Evolutionary conservation across 2,113 vertebrate genomes (phyloP).

Genomic region (Ophthalmolycus amberensis): DNA sequence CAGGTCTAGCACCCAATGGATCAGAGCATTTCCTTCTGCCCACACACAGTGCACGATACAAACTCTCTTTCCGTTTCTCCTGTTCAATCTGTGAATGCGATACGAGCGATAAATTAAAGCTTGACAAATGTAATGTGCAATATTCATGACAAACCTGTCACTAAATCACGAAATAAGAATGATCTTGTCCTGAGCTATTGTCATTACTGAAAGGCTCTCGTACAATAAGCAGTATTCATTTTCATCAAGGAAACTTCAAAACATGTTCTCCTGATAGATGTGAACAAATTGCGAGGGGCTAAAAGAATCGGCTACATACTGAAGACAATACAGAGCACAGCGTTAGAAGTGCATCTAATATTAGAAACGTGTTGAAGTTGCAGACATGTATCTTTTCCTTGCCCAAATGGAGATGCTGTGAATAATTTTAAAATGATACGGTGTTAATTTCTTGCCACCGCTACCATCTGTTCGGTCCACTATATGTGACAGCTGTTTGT

Average conservation of each 20-base stretch:
- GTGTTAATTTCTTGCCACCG: conserved; percentile 60
- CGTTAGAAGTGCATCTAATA: conserved; percentile 14
- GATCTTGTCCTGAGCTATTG: conserved; percentile 2
- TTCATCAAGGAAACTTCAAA: conserved; percentile 36
- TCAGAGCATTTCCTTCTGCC: background rate
- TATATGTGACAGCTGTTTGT: conserved; percentile 69
- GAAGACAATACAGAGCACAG: background rate
- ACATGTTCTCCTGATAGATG: conserved; percentile 8
- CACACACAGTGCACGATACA: background rate
- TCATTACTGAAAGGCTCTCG: conserved; percentile 14
- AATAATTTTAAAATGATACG: conserved; percentile 60
- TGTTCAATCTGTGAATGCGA: conserved; percentile 2
- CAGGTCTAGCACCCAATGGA: conserved; percentile 3
- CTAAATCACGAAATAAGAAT: conserved; percentile 14
- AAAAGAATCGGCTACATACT: conserved; percentile 25
- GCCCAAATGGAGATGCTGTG: conserved; percentile 35
- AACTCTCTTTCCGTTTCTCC: background rate
- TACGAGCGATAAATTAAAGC: background rate
- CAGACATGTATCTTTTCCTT: conserved; percentile 19
- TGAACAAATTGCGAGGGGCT: conserved; percentile 5
- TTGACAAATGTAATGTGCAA: background rate
- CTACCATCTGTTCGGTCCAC: conserved; percentile 72
- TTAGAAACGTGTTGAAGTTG: conserved; percentile 24
- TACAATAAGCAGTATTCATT: background rate
- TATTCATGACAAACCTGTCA: conserved; percentile 9